Evolutionary conservation across 2,113 vertebrate species (phyloP).

Genomic region (Echinops telfairi): DNA sequence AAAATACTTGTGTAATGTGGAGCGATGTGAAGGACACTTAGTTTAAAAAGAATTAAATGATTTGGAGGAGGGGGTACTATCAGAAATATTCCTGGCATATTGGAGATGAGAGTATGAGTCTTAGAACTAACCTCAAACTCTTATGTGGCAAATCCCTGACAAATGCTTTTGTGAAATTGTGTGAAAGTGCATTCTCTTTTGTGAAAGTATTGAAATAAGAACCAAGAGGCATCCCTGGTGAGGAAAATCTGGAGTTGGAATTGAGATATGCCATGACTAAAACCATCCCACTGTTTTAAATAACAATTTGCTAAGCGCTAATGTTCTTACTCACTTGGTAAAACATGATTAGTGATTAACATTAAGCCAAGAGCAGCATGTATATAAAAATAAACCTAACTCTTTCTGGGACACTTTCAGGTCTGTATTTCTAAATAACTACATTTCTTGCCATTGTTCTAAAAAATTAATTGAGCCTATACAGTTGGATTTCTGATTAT

Average conservation of each 20-base stretch:
- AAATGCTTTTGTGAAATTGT: conserved; percentile 17
- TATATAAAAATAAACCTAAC: conserved; percentile 40
- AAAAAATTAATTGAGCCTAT: conserved; percentile 3
- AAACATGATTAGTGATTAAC: conserved; percentile 35
- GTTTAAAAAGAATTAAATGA: not conserved
- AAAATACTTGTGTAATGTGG: not conserved
- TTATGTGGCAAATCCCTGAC: not conserved
- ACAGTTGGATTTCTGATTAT: conserved; percentile 35
- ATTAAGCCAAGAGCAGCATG: not conserved
- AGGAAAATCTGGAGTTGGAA: conserved; percentile 3
- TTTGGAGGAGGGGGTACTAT: not conserved
- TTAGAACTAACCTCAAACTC: not conserved
- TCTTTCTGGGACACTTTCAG: not conserved
- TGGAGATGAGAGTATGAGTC: not conserved
- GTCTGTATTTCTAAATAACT: conserved; percentile 34
- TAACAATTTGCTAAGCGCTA: conserved; percentile 41
- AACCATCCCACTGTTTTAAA: conserved; percentile 20
- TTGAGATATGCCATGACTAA: not conserved
- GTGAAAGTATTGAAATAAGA: not conserved
- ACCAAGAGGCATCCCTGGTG: not conserved
- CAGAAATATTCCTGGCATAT: conserved; percentile 30
- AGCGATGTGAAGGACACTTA: not conserved
- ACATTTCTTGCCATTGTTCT: conserved; percentile 47
- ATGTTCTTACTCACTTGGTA: not conserved
- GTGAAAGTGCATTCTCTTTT: conserved; percentile 1